Base-by-base conservation (phyloP, 2,888 invertebrate genomes). In the Sphaerolaimus hirsutus region DNA sequence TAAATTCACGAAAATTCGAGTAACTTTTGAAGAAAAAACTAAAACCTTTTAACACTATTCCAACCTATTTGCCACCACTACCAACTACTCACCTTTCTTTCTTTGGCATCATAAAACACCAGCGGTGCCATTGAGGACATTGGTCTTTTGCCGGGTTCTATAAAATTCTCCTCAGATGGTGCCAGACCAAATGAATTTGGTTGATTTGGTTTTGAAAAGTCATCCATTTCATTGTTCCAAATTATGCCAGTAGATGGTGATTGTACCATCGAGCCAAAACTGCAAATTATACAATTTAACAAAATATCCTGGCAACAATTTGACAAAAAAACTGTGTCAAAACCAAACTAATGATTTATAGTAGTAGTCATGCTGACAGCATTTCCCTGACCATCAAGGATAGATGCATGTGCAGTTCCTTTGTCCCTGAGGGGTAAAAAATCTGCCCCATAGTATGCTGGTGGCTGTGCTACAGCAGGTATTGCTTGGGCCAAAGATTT, bases 351-450 rank as follows among this genome's bases (percentile, higher is more conserved):
- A 81, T 76, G 74, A 50, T 72, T 83, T n/a, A 84, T 72, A 1
- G 86, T 81, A 54, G 82, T 81, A 1, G 89, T 89, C 1, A 79
- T 75, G 0, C 84, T 77, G 1, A 87, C 81, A 0, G 86, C 87
- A 61, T 84, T 81, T 0, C 89, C 86, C 59, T 81, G 77, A 2
- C 21, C 35, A 24, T 53, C 53, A 23, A 86, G 64, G 38, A 87
- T 75, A 1, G 81, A 79, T 35, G 84, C 72, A 59, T 91, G 89
- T 0, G 86, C 77, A 0, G 91, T 91, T 29, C 87, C 86, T 62
- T 77, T 75, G 50, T 62, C 59, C 45, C 78, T 74, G 47, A 72
- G 19, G 10, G 17, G 5, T 3, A n/a, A 23, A 29, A 42, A 45
- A 19, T 45, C 26, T 25, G 32, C 83, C 26, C 56, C 58, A 27